A percentile compares a stretch with the other conserved stretches of the same genome.
Conservation (phyloP, 2,113 vertebrate species). For the Rhagologus leucostigma region DNA sequence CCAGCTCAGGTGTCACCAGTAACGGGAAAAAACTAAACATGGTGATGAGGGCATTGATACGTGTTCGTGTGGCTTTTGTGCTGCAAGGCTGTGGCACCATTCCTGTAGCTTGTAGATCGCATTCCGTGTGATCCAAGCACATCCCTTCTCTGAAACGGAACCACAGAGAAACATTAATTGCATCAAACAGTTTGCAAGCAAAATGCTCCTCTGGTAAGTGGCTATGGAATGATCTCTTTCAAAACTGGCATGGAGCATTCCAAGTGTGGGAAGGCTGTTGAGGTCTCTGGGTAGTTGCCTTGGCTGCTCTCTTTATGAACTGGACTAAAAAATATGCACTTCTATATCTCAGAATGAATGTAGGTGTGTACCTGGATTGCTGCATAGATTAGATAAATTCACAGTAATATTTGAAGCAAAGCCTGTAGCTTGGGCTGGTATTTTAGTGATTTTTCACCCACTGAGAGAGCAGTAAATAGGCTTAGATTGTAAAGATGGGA, state of each 20-base stretch:
- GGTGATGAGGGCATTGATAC: fast-evolving
- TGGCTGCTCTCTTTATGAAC: background rate
- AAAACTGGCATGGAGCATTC: background rate
- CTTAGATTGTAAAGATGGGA: constrained; percentile 14
- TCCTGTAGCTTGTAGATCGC: background rate
- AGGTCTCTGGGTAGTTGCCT: background rate
- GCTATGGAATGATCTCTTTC: background rate
- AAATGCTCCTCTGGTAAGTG: background rate
- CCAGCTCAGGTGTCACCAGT: background rate
- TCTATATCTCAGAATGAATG: background rate
- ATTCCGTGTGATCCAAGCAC: background rate
- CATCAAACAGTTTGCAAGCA: background rate
- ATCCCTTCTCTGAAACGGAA: background rate
- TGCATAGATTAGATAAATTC: constrained; percentile 2
- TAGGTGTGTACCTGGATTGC: background rate
- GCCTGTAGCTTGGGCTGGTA: background rate
- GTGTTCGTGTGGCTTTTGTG: background rate
- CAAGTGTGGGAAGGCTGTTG: background rate
- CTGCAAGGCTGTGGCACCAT: background rate
- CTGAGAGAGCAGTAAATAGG: constrained; percentile 6
- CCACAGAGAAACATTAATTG: background rate
- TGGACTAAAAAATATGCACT: background rate
- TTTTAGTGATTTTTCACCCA: constrained; percentile 7
- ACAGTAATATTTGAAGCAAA: background rate
- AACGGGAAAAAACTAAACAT: background rate